phyloP scores from a whole-genome alignment of 1,140 invertebrate genomes.

The Drosophila hydei region DNA sequence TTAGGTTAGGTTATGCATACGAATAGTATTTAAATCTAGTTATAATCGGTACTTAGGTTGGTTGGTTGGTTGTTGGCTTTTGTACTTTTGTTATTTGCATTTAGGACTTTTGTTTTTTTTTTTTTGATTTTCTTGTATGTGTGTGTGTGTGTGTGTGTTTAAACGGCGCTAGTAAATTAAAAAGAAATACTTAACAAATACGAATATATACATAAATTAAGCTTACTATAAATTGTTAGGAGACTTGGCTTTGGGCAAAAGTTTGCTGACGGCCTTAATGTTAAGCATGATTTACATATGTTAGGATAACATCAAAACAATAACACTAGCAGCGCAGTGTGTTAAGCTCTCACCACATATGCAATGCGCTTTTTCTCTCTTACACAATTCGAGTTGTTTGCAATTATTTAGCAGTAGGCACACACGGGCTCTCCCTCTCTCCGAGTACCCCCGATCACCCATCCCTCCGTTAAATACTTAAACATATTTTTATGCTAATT shows the following conservation, averaged over 20 bases:
- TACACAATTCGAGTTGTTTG: constrained; percentile 1
- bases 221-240: constrained; percentile 41
- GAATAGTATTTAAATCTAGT: constrained; percentile 64
- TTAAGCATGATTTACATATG: constrained; percentile 42
- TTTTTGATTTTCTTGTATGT: constrained; percentile 15
- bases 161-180: constrained; percentile 65
- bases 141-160: constrained; percentile 27
- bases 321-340: constrained; percentile 5
- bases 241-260: constrained; percentile 61
- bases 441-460: constrained; percentile 4
- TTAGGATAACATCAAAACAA: background rate
- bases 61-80: constrained; percentile 82
- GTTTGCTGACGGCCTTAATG: constrained; percentile 50
- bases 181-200: constrained; percentile 77
- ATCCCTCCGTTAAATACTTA: background rate
- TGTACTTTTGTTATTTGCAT: constrained; percentile 83
- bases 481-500: constrained; percentile 25
- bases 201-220: constrained; percentile 55
- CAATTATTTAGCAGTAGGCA: background rate
- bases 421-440: background rate
- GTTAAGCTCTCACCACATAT: constrained; percentile 2
- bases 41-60: constrained; percentile 81
- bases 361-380: background rate
- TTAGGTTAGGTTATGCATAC: constrained; percentile 40
- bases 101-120: constrained; percentile 72